Conservation (phyloP, 30 jellyfish, hydroid and myxozoan genomes). For the Aurelia sp. region DNA sequence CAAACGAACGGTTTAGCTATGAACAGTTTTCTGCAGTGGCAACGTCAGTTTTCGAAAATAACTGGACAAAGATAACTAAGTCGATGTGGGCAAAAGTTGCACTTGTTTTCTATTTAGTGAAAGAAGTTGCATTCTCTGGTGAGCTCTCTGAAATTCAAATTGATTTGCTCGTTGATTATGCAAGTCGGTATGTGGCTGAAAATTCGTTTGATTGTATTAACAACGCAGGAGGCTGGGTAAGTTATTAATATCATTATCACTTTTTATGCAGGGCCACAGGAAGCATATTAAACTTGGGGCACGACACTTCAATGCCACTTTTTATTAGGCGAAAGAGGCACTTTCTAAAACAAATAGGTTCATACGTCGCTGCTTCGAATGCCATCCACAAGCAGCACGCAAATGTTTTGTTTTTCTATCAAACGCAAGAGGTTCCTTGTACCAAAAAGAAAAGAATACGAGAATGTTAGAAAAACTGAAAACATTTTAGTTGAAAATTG, state of each 20-base stretch:
- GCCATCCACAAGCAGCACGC: too few species aligned
- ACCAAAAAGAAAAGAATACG: too few species aligned
- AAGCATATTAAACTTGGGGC: too few species aligned
- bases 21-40: slow-evolving; percentile 74
- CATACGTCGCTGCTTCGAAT: too few species aligned
- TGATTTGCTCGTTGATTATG: slow-evolving; percentile 77
- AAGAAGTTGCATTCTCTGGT: slow-evolving; percentile 2
- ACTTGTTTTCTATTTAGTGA: slow-evolving; percentile 59
- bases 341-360: too few species aligned
- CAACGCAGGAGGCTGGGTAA: slow-evolving; percentile 74
- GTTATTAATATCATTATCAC: background rate
- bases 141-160: background rate
- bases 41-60: slow-evolving; percentile 38
- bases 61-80: slow-evolving; percentile 15
- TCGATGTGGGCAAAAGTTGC: slow-evolving; percentile 79
- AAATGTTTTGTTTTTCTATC: too few species aligned
- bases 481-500: too few species aligned
- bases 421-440: too few species aligned
- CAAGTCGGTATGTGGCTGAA: slow-evolving; percentile 75
- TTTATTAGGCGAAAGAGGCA: too few species aligned
- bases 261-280: too few species aligned
- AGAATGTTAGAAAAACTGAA: too few species aligned
- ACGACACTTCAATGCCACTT: too few species aligned
- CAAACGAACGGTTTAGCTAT: slow-evolving; percentile 25
- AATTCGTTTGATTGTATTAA: slow-evolving; percentile 23